phyloP scores from a whole-genome alignment of 1,140 invertebrate genomes.

The Ceratina calcarata region DNA sequence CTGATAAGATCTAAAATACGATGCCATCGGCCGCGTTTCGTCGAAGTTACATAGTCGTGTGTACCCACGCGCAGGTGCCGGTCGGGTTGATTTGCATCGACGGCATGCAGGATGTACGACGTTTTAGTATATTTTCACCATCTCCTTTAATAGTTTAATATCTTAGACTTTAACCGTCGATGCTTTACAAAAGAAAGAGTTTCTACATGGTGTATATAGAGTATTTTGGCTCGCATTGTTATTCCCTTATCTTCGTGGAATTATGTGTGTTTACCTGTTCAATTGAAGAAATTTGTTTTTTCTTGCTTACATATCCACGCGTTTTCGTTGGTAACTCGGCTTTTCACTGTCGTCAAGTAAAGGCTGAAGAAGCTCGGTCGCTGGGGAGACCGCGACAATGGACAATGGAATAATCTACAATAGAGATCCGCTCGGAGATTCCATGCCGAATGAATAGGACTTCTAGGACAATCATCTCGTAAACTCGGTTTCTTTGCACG shows the following conservation, averaged over 20 bases:
- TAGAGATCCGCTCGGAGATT: conserved; percentile 72
- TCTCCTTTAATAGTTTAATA: neutral
- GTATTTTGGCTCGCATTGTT: no score
- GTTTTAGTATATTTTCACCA: neutral
- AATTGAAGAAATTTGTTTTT: neutral
- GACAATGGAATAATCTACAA: conserved; percentile 75
- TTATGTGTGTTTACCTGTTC: neutral
- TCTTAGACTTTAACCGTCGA: neutral
- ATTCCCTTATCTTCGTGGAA: no score
- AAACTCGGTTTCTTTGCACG: conserved; percentile 68
- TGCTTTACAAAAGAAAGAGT: neutral
- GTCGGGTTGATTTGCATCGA: conserved; percentile 55
- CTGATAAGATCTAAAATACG: conserved; percentile 56
- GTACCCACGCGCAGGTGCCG: conserved; percentile 61
- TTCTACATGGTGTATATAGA: no score
- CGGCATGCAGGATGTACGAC: conserved; percentile 34
- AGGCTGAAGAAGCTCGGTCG: conserved; percentile 43
- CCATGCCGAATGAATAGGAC: conserved; percentile 69
- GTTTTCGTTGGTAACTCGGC: conserved; percentile 29
- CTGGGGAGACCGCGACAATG: conserved; percentile 63
- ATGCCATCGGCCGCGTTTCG: conserved; percentile 54
- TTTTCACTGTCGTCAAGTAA: conserved; percentile 44
- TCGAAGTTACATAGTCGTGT: conserved; percentile 60
- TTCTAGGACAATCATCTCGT: conserved; percentile 73
- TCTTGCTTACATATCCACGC: neutral